Conservation (phyloP, 2,797 vertebrate species). For the Poeciliopsis infans region DNA sequence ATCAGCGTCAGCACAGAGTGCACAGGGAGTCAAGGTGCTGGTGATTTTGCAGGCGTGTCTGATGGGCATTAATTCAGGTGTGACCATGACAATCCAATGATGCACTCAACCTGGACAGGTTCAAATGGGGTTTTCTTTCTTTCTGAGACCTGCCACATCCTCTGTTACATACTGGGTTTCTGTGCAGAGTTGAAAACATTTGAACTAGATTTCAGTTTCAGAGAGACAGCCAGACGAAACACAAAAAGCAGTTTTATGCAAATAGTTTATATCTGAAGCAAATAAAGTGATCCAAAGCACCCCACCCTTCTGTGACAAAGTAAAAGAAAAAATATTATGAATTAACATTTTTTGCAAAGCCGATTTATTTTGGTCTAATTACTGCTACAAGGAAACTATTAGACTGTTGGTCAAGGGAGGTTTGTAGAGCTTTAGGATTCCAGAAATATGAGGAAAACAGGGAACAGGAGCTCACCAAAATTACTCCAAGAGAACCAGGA, state of each 20-base stretch:
- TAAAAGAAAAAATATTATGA: neutral
- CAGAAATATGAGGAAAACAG: neutral
- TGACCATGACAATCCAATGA: conserved; percentile 38
- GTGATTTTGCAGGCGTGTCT: conserved; percentile 34
- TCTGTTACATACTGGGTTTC: neutral
- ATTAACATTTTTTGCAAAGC: neutral
- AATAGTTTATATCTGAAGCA: neutral
- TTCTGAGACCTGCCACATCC: conserved; percentile 18
- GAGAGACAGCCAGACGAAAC: neutral
- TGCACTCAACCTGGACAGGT: conserved; percentile 23
- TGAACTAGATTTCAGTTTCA: neutral
- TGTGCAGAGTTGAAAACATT: conserved; percentile 1
- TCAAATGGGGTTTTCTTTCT: conserved; percentile 16
- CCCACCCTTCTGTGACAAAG: neutral
- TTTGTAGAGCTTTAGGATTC: neutral
- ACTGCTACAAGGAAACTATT: neutral
- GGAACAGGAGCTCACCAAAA: neutral
- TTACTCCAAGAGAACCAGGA: neutral
- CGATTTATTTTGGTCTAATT: neutral
- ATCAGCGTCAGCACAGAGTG: conserved; percentile 22
- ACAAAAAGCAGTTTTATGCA: neutral
- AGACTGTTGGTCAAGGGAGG: neutral
- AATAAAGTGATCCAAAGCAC: neutral
- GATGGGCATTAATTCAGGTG: conserved; percentile 33
- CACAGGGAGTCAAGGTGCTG: conserved; percentile 13